Evolutionary conservation across 2,888 invertebrate species (phyloP).

Genomic region (Agrilus cyanescens): DNA sequence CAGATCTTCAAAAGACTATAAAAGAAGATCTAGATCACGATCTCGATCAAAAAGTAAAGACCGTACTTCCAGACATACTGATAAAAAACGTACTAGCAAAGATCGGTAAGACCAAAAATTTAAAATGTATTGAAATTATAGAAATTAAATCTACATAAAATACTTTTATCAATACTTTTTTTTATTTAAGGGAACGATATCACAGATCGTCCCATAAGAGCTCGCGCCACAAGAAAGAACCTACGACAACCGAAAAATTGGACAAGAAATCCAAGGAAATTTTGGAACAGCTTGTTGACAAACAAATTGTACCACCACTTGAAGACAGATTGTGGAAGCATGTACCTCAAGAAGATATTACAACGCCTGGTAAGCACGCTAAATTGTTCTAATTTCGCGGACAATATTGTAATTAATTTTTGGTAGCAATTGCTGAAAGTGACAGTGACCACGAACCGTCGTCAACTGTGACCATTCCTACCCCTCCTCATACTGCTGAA

Average conservation of each 20-base stretch:
- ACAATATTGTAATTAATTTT: conserved; percentile 12
- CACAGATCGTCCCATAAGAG: conserved; percentile 31
- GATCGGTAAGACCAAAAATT: conserved; percentile 16
- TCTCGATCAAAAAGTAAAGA: conserved; percentile 21
- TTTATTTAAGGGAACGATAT: conserved; percentile 22
- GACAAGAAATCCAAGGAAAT: conserved; percentile 36
- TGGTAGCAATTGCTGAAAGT: conserved; percentile 35
- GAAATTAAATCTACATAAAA: too few species aligned
- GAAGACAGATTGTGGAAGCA: conserved; percentile 44
- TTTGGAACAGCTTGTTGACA: conserved; percentile 33
- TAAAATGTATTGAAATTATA: too few species aligned
- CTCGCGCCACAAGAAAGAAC: conserved; percentile 30
- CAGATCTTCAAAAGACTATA: conserved; percentile 18
- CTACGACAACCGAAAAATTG: conserved; percentile 28
- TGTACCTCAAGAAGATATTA: conserved; percentile 34
- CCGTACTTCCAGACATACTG: conserved; percentile 19
- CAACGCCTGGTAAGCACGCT: conserved; percentile 25
- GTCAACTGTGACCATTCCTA: conserved; percentile 62
- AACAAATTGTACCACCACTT: conserved; percentile 36
- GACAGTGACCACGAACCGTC: conserved; percentile 69
- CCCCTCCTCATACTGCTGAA: conserved; percentile 36
- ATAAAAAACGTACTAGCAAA: conserved; percentile 26
- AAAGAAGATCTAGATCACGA: conserved; percentile 17
- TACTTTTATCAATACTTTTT: too few species aligned
- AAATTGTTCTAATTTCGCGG: too few species aligned